These are phyloP conservation scores for Toxotes lorentzi DNA, from an alignment of 2,797 vertebrate genomes.

Conservation along the genomic window DNA sequence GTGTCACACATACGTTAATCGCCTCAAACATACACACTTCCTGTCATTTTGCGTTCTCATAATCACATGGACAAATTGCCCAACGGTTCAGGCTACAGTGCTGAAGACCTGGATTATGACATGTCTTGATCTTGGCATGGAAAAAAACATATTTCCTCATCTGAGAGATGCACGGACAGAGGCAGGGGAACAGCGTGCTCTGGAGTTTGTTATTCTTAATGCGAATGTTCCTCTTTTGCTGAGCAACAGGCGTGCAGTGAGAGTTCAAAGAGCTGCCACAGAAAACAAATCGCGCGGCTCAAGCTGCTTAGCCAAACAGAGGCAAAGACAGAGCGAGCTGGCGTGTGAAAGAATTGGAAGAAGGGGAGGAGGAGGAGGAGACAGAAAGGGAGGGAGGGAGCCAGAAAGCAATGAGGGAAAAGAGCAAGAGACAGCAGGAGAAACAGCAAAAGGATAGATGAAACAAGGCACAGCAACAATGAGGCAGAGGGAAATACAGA, in stretches of 20 bases:
- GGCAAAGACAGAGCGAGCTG: slow-evolving; percentile 24
- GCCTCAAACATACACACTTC: slow-evolving; percentile 15
- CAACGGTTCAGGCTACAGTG: background rate
- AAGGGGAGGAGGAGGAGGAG: background rate
- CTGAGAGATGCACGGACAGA: background rate
- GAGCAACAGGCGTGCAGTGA: slow-evolving; percentile 48
- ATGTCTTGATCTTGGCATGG: background rate
- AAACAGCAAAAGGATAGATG: slow-evolving; percentile 13
- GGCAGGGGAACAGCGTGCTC: slow-evolving; percentile 7
- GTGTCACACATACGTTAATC: background rate
- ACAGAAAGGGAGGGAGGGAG: background rate
- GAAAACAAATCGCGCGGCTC: slow-evolving; percentile 46
- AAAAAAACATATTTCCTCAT: slow-evolving; percentile 17
- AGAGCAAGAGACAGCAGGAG: background rate
- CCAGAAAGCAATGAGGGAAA: background rate
- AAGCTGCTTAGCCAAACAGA: slow-evolving; percentile 64
- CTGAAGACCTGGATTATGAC: background rate
- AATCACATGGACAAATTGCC: background rate
- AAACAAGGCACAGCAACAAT: background rate
- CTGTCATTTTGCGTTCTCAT: background rate
- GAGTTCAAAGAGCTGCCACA: slow-evolving; percentile 53
- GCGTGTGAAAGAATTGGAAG: slow-evolving; percentile 16
- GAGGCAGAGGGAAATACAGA: background rate
- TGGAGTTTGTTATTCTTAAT: slow-evolving; percentile 35
- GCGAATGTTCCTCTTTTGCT: slow-evolving; percentile 42